Evolutionary conservation across 2,888 invertebrate genomes (phyloP), one percentile per base, ranked within the genome.

Genomic region (Temnothorax ravouxi): DNA sequence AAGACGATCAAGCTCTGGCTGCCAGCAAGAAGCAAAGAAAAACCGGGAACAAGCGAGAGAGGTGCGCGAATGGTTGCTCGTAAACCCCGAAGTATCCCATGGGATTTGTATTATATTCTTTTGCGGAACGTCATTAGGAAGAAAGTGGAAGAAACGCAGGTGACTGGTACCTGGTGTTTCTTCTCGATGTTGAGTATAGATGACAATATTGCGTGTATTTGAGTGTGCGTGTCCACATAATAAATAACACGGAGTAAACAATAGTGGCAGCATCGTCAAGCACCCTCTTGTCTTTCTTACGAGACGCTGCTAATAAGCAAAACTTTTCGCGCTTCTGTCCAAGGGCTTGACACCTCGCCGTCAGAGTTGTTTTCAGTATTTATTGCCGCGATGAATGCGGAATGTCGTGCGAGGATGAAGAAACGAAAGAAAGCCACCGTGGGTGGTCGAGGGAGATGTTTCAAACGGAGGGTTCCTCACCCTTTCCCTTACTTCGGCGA

Each of bases 61-160:
- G 41, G 0, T 38, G 74, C 29, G 18, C 34, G 50, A 15, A 50
- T 25, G 84, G 62, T 21, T 84, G 80, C 82, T 88, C 89, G 89
- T 87, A 84, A 89, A 89, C 76, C 84, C 8, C 84, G 66, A 84
- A 88, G 86, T 76, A 86, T 76, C 89, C 88, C 86, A 62, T 66
- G 88, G 86, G 88, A 88, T 89, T 89, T 85, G 90, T 87, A 89
- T 90, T 88, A 88, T 88, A 88, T 89, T 88, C 85, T 90, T 88
- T 85, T 72, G 85, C 77, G 84, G 54, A 88, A 87, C 85, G 86
- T 90, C 79, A 87, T 91, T 91, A 86, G 69, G 79, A 54, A 66
- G 71, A 76, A 74, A 34, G 66, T 80, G 82, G 64, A 77, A 66
- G 72, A 62, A 67, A 62, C 64, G 56, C 66, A 69, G 71, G 66